Conservation (phyloP, 2,113 vertebrate species). For the Eulemur macaco region DNA sequence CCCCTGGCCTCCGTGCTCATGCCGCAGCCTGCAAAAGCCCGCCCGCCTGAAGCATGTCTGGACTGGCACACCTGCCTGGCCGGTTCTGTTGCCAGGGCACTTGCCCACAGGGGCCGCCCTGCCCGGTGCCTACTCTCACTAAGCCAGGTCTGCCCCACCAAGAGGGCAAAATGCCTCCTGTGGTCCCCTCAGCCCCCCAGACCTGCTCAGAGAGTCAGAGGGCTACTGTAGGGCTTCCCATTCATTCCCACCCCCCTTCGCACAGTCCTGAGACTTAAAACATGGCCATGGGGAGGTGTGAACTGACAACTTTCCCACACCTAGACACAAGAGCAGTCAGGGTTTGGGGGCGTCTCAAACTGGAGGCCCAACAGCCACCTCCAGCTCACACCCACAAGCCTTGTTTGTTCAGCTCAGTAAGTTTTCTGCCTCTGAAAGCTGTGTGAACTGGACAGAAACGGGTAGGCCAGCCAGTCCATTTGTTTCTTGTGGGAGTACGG, state of each 20-base stretch:
- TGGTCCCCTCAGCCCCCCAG: too few relatives aligned
- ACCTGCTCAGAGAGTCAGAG: too few relatives aligned
- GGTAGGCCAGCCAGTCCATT: too few relatives aligned
- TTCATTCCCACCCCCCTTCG: too few relatives aligned
- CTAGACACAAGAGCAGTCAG: not conserved
- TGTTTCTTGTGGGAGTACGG: not conserved
- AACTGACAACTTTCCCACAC: not conserved
- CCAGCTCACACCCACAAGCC: not conserved
- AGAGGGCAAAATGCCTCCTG: not conserved
- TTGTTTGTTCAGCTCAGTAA: not conserved
- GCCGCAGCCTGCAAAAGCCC: not conserved
- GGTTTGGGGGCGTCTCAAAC: not conserved
- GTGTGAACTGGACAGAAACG: not conserved
- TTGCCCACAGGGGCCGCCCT: not conserved
- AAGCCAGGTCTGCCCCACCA: not conserved
- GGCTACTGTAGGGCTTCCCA: too few relatives aligned
- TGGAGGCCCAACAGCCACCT: not conserved
- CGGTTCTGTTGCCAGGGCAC: slow-evolving; percentile 18
- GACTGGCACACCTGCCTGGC: not conserved
- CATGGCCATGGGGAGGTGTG: not conserved
- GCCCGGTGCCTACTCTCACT: not conserved
- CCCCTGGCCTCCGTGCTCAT: not conserved
- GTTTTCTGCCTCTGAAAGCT: not conserved
- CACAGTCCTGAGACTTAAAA: not conserved
- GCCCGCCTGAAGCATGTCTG: slow-evolving; percentile 42